A percentile compares a stretch with the other conserved stretches of the same genome.
Evolutionary conservation across 1,140 invertebrate genomes (phyloP).

Genomic region (Drosophila nebulosa): DNA sequence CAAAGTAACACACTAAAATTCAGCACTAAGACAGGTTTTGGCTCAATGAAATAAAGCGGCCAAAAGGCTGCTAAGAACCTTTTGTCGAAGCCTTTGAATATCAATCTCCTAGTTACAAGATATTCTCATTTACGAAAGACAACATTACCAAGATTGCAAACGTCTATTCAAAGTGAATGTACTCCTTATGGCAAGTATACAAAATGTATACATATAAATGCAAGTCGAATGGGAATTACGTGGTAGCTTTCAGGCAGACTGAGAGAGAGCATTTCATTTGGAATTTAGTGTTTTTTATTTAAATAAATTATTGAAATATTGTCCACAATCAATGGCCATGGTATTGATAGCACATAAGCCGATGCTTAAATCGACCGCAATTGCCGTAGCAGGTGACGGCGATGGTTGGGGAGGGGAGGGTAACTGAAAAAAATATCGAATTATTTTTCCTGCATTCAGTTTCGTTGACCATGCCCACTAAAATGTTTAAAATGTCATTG

Average conservation of each 20-base stretch:
- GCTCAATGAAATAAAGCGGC: no score
- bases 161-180: neutral
- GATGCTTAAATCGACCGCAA: slow-evolving; percentile 43
- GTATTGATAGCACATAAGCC: slow-evolving; percentile 50
- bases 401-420: no score
- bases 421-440: neutral
- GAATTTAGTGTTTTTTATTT: slow-evolving; percentile 57
- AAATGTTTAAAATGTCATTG: slow-evolving; percentile 16
- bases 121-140: neutral
- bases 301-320: slow-evolving; percentile 53
- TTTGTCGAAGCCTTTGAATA: no score
- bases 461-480: neutral
- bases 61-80: no score
- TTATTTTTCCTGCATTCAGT: slow-evolving; percentile 3
- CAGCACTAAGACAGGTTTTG: neutral
- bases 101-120: no score
- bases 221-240: slow-evolving; percentile 18
- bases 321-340: slow-evolving; percentile 12
- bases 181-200: neutral
- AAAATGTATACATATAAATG: slow-evolving; percentile 11
- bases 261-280: slow-evolving; percentile 5
- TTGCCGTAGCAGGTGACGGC: slow-evolving; percentile 11
- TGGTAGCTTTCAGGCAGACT: neutral
- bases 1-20: neutral
- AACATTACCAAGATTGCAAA: slow-evolving; percentile 25